Conservation (phyloP, 92 coral and sea anemone genomes). For the Palythoa caribaeorum region DNA sequence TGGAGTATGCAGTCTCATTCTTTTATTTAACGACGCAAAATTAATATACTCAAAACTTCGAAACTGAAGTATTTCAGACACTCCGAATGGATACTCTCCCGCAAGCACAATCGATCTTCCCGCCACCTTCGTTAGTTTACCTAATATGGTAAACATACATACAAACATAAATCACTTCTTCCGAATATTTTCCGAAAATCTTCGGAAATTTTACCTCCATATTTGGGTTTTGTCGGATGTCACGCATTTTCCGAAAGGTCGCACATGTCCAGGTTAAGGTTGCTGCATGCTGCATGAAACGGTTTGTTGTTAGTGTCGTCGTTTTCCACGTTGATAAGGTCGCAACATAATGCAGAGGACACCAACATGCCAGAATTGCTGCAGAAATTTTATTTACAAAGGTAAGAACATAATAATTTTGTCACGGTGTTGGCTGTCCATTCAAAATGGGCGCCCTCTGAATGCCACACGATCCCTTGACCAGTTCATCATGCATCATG, state of each 20-base stretch:
- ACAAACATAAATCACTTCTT: not conserved
- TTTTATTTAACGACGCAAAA: not conserved
- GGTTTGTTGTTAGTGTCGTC: not conserved
- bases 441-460: not conserved
- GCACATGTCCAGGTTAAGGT: not conserved
- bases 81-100: not conserved
- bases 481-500: no score
- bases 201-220: constrained; percentile 39
- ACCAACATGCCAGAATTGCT: constrained; percentile 91
- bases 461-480: no score
- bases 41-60: not conserved
- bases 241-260: not conserved
- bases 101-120: constrained; percentile 64
- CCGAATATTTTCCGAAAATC: not conserved
- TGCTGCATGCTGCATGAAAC: not conserved
- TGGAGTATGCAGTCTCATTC: constrained; percentile 88
- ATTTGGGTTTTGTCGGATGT: constrained; percentile 60
- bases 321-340: not conserved
- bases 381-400: constrained; percentile 84
- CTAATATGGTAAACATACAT: constrained; percentile 32
- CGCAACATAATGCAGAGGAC: constrained; percentile 84
- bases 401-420: constrained; percentile 60
- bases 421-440: not conserved
- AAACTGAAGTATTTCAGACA: not conserved
- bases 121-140: constrained; percentile 67